A percentile compares a stretch with the other conserved stretches of the same genome.
These are phyloP conservation scores for Intellagama lesueurii DNA, from an alignment of 2,797 vertebrate genomes.

Conservation along the genomic window DNA sequence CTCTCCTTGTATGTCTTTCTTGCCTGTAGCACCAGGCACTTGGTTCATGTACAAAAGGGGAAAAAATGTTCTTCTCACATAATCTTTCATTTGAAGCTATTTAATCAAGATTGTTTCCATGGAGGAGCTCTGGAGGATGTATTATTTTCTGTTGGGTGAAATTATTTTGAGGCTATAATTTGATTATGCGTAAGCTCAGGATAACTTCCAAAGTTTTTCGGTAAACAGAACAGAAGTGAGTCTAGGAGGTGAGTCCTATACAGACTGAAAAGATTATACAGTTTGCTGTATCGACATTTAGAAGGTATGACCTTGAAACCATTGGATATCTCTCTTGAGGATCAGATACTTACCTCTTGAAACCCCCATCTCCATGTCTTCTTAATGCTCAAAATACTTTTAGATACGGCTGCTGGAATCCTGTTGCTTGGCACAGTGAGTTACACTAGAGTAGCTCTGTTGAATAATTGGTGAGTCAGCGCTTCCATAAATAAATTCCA, in stretches of 20 bases:
- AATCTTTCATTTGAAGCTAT: background rate
- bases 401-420: background rate
- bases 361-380: background rate
- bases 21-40: background rate
- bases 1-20: slow-evolving; percentile 89
- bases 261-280: background rate
- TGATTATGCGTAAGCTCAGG: background rate
- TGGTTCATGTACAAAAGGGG: background rate
- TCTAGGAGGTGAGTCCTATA: background rate
- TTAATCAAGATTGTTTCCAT: slow-evolving; percentile 20
- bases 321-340: background rate
- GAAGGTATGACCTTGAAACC: background rate
- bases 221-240: background rate
- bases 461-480: too few relatives aligned
- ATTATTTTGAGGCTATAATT: background rate
- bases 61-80: background rate
- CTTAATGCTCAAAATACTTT: background rate
- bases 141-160: background rate
- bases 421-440: too few relatives aligned
- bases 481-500: too few relatives aligned
- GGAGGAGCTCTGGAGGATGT: background rate
- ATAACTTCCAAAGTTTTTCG: background rate
- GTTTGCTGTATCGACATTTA: background rate
- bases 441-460: too few relatives aligned
- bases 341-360: background rate